Percentiles rank a stretch among this genome's conserved stretches.
Evolutionary conservation across 2,113 vertebrate genomes (phyloP).

Genomic region (Pomatorhinus ruficollis): DNA sequence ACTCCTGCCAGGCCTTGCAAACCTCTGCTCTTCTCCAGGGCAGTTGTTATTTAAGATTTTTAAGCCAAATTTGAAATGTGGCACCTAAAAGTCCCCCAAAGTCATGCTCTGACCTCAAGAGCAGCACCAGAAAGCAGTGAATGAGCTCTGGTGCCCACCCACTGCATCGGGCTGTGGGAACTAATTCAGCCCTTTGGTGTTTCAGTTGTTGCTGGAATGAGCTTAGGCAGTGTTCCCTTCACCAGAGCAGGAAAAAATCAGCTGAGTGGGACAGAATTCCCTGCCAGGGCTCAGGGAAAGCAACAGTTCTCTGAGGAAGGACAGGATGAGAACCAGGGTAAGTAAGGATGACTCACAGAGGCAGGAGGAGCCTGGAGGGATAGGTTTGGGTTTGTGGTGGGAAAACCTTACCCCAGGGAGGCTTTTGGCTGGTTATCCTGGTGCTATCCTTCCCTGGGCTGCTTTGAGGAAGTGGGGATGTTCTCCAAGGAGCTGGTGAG

Average conservation of each 20-base stretch:
- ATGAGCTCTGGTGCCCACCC: background rate
- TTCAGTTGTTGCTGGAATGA: slow-evolving; percentile 2
- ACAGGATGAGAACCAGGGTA: background rate
- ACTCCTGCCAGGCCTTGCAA: background rate
- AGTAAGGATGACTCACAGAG: background rate
- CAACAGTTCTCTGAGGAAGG: background rate
- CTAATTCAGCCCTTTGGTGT: background rate
- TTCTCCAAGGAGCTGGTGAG: background rate
- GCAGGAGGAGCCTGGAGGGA: background rate
- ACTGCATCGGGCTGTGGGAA: background rate
- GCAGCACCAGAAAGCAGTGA: background rate
- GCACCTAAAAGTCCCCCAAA: background rate
- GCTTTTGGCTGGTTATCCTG: background rate
- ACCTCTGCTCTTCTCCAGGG: background rate
- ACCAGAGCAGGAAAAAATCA: background rate
- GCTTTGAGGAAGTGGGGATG: background rate
- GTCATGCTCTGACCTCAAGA: background rate
- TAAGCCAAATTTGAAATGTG: background rate
- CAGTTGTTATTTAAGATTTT: background rate
- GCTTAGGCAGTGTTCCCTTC: background rate
- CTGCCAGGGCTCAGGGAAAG: background rate
- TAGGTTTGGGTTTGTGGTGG: background rate
- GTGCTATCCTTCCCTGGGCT: background rate
- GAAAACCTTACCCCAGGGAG: background rate
- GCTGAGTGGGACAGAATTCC: background rate